These are phyloP conservation scores for Lasioglossum lativentre DNA, from an alignment of 2,888 invertebrate species.

Conservation along the genomic window DNA sequence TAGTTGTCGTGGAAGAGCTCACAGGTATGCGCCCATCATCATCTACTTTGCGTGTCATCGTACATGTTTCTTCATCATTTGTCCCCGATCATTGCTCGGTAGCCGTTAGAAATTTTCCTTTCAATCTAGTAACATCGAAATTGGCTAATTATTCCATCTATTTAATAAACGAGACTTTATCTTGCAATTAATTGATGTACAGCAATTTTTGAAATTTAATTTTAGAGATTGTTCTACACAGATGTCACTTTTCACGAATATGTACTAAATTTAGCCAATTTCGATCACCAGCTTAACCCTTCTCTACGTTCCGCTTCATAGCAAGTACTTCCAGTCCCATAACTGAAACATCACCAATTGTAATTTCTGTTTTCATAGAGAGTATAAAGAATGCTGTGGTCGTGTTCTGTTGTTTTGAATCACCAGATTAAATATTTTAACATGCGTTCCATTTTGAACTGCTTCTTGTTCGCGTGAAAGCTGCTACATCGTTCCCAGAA, in stretches of 20 bases:
- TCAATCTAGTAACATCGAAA: not conserved
- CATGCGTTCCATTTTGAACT: not conserved
- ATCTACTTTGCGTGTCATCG: slow-evolving; percentile 26
- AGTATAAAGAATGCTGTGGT: not conserved
- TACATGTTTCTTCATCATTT: not conserved
- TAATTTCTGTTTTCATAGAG: not conserved
- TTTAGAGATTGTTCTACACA: not conserved
- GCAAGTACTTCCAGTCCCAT: not conserved
- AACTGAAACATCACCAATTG: not conserved
- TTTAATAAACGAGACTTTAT: not conserved
- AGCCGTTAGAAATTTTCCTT: slow-evolving; percentile 13
- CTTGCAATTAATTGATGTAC: not conserved
- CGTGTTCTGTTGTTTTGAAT: not conserved
- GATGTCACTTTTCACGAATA: not conserved
- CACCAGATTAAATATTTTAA: not conserved
- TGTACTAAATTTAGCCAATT: slow-evolving; percentile 32
- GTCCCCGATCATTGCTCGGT: not conserved
- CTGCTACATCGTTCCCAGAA: not conserved
- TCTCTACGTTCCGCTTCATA: not conserved
- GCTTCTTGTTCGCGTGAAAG: not conserved
- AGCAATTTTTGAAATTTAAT: not conserved
- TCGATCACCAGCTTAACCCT: not conserved
- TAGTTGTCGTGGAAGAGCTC: slow-evolving; percentile 81
- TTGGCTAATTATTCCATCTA: slow-evolving; percentile 10
- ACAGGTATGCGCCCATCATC: slow-evolving; percentile 78